Conservation (phyloP, 2,888 invertebrate species). For the Trissoscelio sp. region DNA sequence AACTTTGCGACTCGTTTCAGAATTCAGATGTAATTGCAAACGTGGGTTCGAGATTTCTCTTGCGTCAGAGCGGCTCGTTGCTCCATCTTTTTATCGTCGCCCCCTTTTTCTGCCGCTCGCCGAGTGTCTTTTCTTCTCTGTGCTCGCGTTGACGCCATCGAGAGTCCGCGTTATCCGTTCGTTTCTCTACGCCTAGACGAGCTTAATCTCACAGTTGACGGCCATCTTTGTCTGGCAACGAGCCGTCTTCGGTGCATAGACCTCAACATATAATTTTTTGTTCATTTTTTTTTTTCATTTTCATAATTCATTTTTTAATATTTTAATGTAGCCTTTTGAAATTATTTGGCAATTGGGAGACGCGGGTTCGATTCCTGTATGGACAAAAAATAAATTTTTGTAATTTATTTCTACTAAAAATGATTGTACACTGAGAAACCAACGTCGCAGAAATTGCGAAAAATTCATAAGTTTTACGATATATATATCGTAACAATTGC, state of each 20-base stretch:
- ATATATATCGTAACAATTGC: too few relatives aligned
- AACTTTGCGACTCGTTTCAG: slow-evolving; percentile 32
- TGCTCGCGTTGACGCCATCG: slow-evolving; percentile 48
- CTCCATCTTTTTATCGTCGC: slow-evolving; percentile 56
- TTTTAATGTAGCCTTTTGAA: too few relatives aligned
- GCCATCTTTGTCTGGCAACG: slow-evolving; percentile 66
- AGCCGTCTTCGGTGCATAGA: slow-evolving; percentile 61
- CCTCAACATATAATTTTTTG: too few relatives aligned
- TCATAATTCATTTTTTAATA: too few relatives aligned
- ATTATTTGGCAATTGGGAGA: too few relatives aligned
- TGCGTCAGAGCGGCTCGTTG: slow-evolving; percentile 53
- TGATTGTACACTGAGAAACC: too few relatives aligned
- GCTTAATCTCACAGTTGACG: slow-evolving; percentile 64
- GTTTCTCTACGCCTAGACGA: slow-evolving; percentile 60
- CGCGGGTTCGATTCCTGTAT: too few relatives aligned
- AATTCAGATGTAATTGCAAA: slow-evolving; percentile 56
- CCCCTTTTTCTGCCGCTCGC: slow-evolving; percentile 36
- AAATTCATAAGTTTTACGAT: too few relatives aligned
- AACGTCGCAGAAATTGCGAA: too few relatives aligned
- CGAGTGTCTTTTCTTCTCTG: slow-evolving; percentile 16
- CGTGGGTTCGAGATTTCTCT: slow-evolving; percentile 59
- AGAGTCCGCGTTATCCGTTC: slow-evolving; percentile 50
- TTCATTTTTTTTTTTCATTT: too few relatives aligned
- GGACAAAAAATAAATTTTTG: too few relatives aligned
- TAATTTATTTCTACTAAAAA: too few relatives aligned